Evolutionary conservation across 2,888 invertebrate genomes (phyloP).

Genomic region (Eledona agricola): DNA sequence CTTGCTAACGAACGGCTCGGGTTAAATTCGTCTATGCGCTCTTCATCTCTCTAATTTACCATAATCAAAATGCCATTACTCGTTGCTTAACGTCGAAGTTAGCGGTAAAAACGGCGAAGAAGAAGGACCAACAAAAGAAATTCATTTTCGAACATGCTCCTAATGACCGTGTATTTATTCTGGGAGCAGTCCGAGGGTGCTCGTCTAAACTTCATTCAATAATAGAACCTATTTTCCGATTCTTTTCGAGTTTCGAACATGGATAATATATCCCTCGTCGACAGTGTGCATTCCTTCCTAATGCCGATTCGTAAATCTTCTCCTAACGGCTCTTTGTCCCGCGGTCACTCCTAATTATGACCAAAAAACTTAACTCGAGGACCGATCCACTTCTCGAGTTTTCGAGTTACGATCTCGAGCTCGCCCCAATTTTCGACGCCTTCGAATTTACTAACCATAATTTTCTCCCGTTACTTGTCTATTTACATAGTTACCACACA

Average conservation of each 20-base stretch:
- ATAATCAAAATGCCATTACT: constrained; percentile 22
- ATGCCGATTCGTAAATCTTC: constrained; percentile 10
- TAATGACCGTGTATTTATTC: constrained; percentile 18
- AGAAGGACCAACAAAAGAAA: constrained; percentile 13
- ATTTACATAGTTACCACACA: no score
- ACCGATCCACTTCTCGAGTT: neutral
- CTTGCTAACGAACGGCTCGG: no score
- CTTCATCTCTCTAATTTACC: no score
- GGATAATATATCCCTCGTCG: constrained; percentile 16
- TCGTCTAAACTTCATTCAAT: constrained; percentile 15
- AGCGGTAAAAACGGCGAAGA: constrained; percentile 11
- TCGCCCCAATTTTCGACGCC: no score
- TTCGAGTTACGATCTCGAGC: no score
- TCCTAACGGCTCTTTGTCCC: constrained; percentile 1
- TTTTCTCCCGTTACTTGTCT: no score
- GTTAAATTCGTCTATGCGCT: no score
- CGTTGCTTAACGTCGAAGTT: constrained; percentile 4
- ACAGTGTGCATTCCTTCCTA: constrained; percentile 12
- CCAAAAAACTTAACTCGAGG: neutral
- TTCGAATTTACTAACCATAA: no score
- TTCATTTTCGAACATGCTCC: constrained; percentile 17
- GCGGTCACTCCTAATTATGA: constrained; percentile 1
- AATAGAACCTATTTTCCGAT: constrained; percentile 16
- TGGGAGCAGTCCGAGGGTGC: constrained; percentile 12
- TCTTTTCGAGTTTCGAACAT: constrained; percentile 11